phyloP scores from a whole-genome alignment of 2,797 vertebrate genomes.

The Geotrypetes seraphini region DNA sequence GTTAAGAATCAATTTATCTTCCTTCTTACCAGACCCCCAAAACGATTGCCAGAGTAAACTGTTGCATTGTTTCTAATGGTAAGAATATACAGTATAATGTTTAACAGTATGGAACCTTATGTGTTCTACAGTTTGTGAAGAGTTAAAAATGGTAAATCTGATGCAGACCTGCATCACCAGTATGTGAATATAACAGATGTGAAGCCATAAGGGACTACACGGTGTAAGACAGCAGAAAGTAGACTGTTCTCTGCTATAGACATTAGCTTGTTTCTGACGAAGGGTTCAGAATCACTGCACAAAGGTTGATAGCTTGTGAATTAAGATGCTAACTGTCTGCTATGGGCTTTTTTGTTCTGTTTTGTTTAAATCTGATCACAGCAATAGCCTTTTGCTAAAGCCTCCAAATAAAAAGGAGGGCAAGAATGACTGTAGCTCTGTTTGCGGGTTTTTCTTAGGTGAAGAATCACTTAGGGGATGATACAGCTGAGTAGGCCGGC shows the following conservation, averaged over 20 bases:
- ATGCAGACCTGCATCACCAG: conserved; percentile 34
- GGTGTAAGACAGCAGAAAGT: conserved; percentile 42
- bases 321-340: conserved; percentile 24
- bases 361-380: no score
- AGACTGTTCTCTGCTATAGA: conserved; percentile 31
- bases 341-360: conserved; percentile 24
- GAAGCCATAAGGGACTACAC: conserved; percentile 39
- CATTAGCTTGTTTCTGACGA: conserved; percentile 21
- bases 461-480: conserved; percentile 70
- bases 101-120: conserved; percentile 27
- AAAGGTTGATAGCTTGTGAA: conserved; percentile 11
- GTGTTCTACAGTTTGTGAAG: conserved; percentile 22
- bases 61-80: conserved; percentile 5
- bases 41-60: no score
- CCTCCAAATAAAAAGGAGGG: conserved; percentile 43
- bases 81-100: conserved; percentile 36
- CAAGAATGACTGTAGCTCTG: conserved; percentile 33
- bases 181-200: conserved; percentile 43
- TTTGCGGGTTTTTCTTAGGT: conserved; percentile 56
- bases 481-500: conserved; percentile 66
- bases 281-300: conserved; percentile 15
- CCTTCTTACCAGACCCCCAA: no score
- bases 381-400: conserved; percentile 10
- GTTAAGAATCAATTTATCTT: no score
- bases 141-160: conserved; percentile 44